Conservation (phyloP, 2,113 vertebrate species). For the Theristicus caerulescens region DNA sequence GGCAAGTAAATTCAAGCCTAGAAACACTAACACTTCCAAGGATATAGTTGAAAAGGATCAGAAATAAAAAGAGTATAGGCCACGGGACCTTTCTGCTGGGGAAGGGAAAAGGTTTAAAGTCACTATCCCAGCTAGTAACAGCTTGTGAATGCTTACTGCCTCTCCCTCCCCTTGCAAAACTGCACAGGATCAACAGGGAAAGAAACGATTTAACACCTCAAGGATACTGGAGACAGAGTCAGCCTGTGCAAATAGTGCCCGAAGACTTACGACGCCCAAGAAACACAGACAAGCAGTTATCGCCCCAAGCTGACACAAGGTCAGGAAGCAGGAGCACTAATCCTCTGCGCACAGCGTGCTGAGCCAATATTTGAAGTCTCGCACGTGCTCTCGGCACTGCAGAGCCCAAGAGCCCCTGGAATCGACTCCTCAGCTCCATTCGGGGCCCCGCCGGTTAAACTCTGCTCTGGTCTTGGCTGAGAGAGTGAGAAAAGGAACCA, state of each 20-base stretch:
- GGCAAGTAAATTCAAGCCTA: background rate
- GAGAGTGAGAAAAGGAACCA: background rate
- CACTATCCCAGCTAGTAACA: background rate
- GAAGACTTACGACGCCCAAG: background rate
- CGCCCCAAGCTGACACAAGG: background rate
- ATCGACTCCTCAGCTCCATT: fast-evolving
- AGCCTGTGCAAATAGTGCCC: background rate
- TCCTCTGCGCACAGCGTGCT: fast-evolving
- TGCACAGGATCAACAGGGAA: background rate
- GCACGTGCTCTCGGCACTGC: fast-evolving
- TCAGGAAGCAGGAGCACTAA: background rate
- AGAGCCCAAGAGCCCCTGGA: fast-evolving
- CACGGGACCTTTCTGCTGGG: background rate
- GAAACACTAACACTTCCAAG: background rate
- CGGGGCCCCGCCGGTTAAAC: background rate
- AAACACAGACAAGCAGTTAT: background rate
- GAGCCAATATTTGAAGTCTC: background rate
- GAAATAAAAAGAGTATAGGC: background rate
- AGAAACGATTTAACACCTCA: fast-evolving
- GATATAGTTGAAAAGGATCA: background rate
- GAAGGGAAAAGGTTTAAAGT: background rate
- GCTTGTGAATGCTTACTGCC: background rate
- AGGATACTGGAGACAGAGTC: background rate
- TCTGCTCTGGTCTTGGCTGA: background rate
- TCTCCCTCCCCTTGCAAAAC: background rate